A percentile compares a stretch with the other conserved stretches of the same genome.
These are phyloP conservation scores for Tetragonula carbonaria DNA, from an alignment of 2,888 invertebrate species.

Conservation along the genomic window DNA sequence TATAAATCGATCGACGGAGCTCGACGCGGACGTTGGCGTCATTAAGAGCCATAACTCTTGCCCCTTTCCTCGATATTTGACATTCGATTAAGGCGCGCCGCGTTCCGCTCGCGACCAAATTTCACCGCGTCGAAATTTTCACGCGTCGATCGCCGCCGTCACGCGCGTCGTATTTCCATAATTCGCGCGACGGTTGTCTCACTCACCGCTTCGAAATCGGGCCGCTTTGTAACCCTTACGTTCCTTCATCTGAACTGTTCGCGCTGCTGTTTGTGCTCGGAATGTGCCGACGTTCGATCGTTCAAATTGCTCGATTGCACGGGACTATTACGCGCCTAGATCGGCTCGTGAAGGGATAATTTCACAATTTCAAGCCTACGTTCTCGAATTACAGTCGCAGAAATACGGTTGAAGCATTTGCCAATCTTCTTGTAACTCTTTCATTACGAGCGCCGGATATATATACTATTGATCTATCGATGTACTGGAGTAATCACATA, in stretches of 20 bases:
- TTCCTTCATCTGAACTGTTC: constrained; percentile 18
- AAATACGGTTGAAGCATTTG: not conserved
- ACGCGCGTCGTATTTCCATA: constrained; percentile 46
- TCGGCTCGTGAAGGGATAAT: not conserved
- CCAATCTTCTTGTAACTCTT: too few species aligned
- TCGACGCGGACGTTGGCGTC: constrained; percentile 47
- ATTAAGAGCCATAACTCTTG: constrained; percentile 68
- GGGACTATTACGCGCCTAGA: not conserved
- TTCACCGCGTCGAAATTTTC: constrained; percentile 24
- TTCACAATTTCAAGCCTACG: not conserved
- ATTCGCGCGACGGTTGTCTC: constrained; percentile 37
- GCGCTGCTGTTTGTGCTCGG: not conserved
- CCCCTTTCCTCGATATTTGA: constrained; percentile 63
- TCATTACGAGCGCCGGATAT: too few species aligned
- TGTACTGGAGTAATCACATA: too few species aligned
- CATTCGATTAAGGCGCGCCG: constrained; percentile 68
- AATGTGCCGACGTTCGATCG: not conserved
- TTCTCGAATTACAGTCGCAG: not conserved
- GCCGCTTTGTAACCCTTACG: constrained; percentile 17
- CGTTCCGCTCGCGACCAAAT: constrained; percentile 38
- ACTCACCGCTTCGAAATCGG: constrained; percentile 18
- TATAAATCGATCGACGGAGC: constrained; percentile 64
- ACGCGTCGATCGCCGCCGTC: constrained; percentile 35
- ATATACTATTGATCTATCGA: too few species aligned
- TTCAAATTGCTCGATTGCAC: not conserved